These are phyloP conservation scores for Subanguina moxae DNA, from an alignment of 1,140 invertebrate species.

Conservation along the genomic window DNA sequence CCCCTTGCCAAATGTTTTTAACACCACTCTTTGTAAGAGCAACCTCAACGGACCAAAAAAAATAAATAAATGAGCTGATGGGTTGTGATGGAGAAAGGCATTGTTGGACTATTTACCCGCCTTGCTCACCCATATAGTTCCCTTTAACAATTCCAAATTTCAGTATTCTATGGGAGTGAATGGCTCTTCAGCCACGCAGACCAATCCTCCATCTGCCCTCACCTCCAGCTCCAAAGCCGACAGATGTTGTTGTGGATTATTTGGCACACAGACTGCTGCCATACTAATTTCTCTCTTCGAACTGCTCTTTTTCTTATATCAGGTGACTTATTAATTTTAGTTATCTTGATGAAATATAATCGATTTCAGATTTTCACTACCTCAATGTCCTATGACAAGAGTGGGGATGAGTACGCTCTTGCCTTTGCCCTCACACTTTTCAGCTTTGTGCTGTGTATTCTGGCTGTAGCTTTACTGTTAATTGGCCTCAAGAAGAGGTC, in stretches of 20 bases:
- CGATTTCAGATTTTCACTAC: slow-evolving; percentile 20
- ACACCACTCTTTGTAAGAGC: too few relatives aligned
- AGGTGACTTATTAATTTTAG: slow-evolving; percentile 25
- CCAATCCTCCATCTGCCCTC: neutral
- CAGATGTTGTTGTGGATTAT: slow-evolving; percentile 17
- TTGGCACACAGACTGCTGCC: slow-evolving; percentile 17
- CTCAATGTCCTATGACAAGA: slow-evolving; percentile 27
- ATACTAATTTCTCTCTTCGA: slow-evolving; percentile 27
- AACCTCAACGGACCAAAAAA: too few relatives aligned
- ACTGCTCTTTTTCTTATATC: slow-evolving; percentile 28
- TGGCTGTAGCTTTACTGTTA: slow-evolving; percentile 28
- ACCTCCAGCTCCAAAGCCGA: neutral
- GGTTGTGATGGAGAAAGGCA: too few relatives aligned
- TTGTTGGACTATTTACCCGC: too few relatives aligned
- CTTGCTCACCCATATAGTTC: too few relatives aligned
- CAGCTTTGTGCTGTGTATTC: slow-evolving; percentile 27
- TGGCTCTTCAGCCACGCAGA: slow-evolving; percentile 6
- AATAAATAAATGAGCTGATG: too few relatives aligned
- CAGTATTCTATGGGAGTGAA: slow-evolving; percentile 32
- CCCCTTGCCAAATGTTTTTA: too few relatives aligned
- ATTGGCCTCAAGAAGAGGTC: slow-evolving; percentile 28
- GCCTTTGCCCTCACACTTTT: slow-evolving; percentile 35
- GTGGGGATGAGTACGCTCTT: slow-evolving; percentile 34
- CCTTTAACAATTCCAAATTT: neutral
- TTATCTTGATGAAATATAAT: slow-evolving; percentile 2